phyloP scores from a whole-genome alignment of 2,888 invertebrate species.

The Sipha maydis region DNA sequence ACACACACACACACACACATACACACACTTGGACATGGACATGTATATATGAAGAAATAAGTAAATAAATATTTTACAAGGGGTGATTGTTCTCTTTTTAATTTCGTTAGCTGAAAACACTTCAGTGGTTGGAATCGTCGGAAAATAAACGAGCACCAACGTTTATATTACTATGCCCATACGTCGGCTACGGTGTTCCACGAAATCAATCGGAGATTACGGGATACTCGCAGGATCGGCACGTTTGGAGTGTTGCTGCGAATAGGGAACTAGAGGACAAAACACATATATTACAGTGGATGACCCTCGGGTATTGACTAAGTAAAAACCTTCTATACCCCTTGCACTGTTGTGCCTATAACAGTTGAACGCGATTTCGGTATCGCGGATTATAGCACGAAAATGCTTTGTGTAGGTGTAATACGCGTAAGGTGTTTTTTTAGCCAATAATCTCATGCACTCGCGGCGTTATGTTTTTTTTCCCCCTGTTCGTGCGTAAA shows the following conservation, averaged over 20 bases:
- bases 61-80: not conserved
- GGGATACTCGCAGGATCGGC: not conserved
- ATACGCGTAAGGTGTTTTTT: not conserved
- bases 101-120: too few relatives aligned
- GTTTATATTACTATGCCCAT: too few relatives aligned
- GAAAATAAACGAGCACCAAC: not conserved
- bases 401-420: not conserved
- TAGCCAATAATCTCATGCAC: not conserved
- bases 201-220: not conserved
- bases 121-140: not conserved
- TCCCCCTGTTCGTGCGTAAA: too few relatives aligned
- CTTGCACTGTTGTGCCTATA: not conserved
- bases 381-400: not conserved
- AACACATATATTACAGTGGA: not conserved
- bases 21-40: too few relatives aligned
- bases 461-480: too few relatives aligned
- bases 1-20: too few relatives aligned
- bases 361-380: not conserved
- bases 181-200: not conserved
- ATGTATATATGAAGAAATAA: too few relatives aligned
- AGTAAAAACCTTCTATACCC: not conserved
- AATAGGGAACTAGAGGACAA: not conserved
- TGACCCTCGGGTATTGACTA: conserved; percentile 17
- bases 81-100: too few relatives aligned
- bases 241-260: not conserved